A percentile compares a stretch with the other conserved stretches of the same genome.
Evolutionary conservation across 2,888 invertebrate species (phyloP).

Genomic region (Drosophila parthenogenetica): DNA sequence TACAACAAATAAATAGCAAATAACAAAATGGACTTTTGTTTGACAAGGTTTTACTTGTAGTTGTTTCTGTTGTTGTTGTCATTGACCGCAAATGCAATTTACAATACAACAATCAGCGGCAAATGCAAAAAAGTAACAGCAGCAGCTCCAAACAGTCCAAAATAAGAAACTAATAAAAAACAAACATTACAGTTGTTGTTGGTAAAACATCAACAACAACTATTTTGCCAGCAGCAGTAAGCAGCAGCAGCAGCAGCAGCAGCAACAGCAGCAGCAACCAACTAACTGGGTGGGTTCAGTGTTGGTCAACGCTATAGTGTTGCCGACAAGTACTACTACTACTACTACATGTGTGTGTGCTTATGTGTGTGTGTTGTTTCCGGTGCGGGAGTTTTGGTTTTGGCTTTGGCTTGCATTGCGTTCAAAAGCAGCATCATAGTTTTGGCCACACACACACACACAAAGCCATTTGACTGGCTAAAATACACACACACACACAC

Average conservation of each 20-base stretch:
- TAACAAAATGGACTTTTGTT: constrained; percentile 30
- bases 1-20: constrained; percentile 23
- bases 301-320: constrained; percentile 17
- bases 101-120: constrained; percentile 75
- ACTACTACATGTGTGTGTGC: neutral
- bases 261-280: constrained; percentile 19
- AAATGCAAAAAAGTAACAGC: constrained; percentile 57
- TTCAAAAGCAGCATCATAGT: constrained; percentile 50
- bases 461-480: constrained; percentile 21
- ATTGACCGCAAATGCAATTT: constrained; percentile 80
- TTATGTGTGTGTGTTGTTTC: constrained; percentile 9
- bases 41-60: constrained; percentile 19
- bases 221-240: constrained; percentile 55
- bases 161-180: constrained; percentile 64
- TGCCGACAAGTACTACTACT: neutral
- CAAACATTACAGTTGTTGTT: constrained; percentile 29
- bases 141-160: constrained; percentile 17
- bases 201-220: constrained; percentile 47
- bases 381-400: constrained; percentile 29
- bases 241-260: constrained; percentile 32
- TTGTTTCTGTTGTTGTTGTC: constrained; percentile 15
- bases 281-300: constrained; percentile 47
- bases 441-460: constrained; percentile 48
- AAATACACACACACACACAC: constrained; percentile 19
- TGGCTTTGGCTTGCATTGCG: constrained; percentile 27